Evolutionary conservation across 2,888 invertebrate species (phyloP).

Genomic region (Erebia palarica): DNA sequence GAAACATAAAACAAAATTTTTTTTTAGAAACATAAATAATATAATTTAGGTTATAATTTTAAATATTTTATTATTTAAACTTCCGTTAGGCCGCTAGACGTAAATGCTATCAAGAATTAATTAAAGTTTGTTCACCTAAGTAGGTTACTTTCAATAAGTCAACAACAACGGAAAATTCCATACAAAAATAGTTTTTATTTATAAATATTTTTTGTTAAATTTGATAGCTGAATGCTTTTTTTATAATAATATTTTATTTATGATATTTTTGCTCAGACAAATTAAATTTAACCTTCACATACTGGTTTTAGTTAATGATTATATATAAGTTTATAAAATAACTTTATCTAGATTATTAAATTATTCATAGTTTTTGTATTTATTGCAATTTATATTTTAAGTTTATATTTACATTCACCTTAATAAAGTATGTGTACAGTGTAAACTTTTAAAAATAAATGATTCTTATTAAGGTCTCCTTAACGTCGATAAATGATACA

Average conservation of each 20-base stretch:
- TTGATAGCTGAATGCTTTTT: slow-evolving; percentile 1
- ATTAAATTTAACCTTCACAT: slow-evolving; percentile 15
- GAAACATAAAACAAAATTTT: not conserved
- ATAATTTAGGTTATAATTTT: not conserved
- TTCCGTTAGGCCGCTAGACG: slow-evolving; percentile 4
- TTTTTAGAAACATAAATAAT: not conserved
- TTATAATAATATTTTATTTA: slow-evolving; percentile 1
- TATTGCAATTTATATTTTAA: slow-evolving; percentile 2
- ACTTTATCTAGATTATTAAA: not conserved
- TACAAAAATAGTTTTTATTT: not conserved
- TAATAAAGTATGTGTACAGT: not conserved
- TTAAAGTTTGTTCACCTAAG: slow-evolving; percentile 18
- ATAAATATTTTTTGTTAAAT: slow-evolving; percentile 4
- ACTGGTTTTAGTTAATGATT: slow-evolving; percentile 16
- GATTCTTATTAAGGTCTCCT: slow-evolving; percentile 36
- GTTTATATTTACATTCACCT: not conserved
- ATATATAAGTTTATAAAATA: not conserved
- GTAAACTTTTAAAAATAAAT: slow-evolving; percentile 27
- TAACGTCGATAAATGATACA: slow-evolving; percentile 36
- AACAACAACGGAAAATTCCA: slow-evolving; percentile 19
- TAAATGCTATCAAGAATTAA: not conserved
- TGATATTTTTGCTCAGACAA: slow-evolving; percentile 2
- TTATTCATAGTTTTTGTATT: not conserved
- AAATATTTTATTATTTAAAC: slow-evolving; percentile 2
- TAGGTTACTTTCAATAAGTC: slow-evolving; percentile 9